Conservation (phyloP, 1,140 invertebrate species). For the Xylocopa sonorina region DNA sequence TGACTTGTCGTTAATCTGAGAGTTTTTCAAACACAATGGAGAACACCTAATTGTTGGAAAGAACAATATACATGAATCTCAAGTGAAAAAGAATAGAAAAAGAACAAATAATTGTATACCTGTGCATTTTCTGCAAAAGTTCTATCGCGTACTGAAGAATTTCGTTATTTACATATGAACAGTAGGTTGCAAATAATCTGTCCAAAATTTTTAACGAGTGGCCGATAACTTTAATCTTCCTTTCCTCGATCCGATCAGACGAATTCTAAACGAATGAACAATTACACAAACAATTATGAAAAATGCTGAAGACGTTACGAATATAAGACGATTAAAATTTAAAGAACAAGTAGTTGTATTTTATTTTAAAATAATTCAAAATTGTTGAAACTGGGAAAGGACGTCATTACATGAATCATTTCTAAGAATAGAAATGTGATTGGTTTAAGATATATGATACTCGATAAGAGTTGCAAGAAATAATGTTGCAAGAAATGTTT, state of each 20-base stretch:
- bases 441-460: too few species aligned
- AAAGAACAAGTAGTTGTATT: too few species aligned
- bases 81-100: not conserved
- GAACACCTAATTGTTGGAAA: constrained; percentile 59
- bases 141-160: constrained; percentile 59
- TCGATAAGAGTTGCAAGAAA: too few species aligned
- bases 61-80: not conserved
- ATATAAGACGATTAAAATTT: too few species aligned
- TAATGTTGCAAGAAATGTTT: too few species aligned
- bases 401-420: too few species aligned
- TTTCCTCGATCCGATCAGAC: constrained; percentile 58
- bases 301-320: not conserved
- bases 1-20: constrained; percentile 42
- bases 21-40: constrained; percentile 55
- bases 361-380: too few species aligned
- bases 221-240: constrained; percentile 60
- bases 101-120: constrained; percentile 48
- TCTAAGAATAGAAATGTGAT: too few species aligned
- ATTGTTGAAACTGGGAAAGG: too few species aligned
- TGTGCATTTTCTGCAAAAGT: constrained; percentile 66
- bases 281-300: not conserved
- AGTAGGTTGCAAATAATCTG: constrained; percentile 68
- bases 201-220: constrained; percentile 73
- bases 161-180: constrained; percentile 56
- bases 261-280: constrained; percentile 55